Percentiles rank a stretch among this genome's conserved stretches.
phyloP scores from a whole-genome alignment of 2,113 vertebrate genomes.

The Ascaphus truei region DNA sequence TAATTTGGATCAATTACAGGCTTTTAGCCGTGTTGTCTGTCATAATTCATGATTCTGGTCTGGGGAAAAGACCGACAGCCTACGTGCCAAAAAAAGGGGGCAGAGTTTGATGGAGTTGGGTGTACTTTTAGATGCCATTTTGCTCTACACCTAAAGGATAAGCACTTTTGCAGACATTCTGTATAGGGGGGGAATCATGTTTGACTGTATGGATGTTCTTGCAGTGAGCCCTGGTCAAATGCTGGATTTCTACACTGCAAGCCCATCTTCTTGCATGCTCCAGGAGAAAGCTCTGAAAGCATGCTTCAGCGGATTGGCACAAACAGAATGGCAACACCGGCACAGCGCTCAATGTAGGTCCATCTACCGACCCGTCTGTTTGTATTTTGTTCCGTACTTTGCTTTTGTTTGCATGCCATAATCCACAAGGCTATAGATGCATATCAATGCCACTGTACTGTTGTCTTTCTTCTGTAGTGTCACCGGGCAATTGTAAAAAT shows the following conservation, averaged over 20 bases:
- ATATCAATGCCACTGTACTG: too few relatives aligned
- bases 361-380: conserved; percentile 45
- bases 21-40: conserved; percentile 77
- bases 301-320: conserved; percentile 86
- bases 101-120: conserved; percentile 96
- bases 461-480: too few relatives aligned
- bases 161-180: conserved; percentile 68
- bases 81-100: conserved; percentile 76
- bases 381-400: conserved; percentile 4
- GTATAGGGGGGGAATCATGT: conserved; percentile 78
- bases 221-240: conserved; percentile 82
- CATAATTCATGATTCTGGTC: conserved; percentile 87
- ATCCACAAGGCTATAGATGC: conserved; percentile 43
- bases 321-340: conserved; percentile 87
- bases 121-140: conserved; percentile 77
- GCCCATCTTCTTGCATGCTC: conserved; percentile 87
- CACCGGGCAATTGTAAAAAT: too few relatives aligned
- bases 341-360: conserved; percentile 93
- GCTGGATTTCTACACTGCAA: conserved; percentile 85
- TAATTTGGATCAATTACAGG: conserved; percentile 80
- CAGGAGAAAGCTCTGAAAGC: conserved; percentile 89
- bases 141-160: conserved; percentile 74
- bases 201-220: conserved; percentile 92
- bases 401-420: conserved; percentile 57
- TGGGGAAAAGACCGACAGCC: conserved; percentile 81